Evolutionary conservation across 2,888 invertebrate genomes (phyloP).

Genomic region (Drosophila paranaensis): DNA sequence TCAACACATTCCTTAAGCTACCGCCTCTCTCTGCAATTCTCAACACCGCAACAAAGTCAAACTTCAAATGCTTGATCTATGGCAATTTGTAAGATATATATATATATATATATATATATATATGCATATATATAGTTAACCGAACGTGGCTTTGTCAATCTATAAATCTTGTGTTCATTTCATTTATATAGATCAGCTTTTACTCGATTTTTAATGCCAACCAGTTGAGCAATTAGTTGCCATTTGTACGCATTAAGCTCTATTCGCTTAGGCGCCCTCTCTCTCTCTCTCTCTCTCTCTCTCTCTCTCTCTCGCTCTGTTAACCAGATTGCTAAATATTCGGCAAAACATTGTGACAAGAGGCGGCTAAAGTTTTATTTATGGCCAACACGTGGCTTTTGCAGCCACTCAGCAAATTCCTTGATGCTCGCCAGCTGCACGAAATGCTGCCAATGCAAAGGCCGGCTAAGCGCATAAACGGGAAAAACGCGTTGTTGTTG

Average conservation of each 20-base stretch:
- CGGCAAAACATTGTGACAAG: slow-evolving; percentile 44
- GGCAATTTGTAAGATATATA: not conserved
- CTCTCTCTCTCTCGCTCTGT: not conserved
- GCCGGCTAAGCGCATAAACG: slow-evolving; percentile 23
- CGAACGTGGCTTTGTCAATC: not conserved
- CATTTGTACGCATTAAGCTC: slow-evolving; percentile 7
- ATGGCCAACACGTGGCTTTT: slow-evolving; percentile 59
- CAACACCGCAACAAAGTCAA: not conserved
- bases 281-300: not conserved
- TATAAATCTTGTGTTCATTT: not conserved
- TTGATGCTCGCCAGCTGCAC: slow-evolving; percentile 45
- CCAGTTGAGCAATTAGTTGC: slow-evolving; percentile 5
- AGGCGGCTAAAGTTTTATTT: slow-evolving; percentile 55
- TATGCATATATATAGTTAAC: not conserved
- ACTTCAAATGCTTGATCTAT: not conserved
- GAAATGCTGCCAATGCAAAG: slow-evolving; percentile 23
- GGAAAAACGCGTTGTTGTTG: slow-evolving; percentile 28
- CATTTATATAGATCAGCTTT: slow-evolving; percentile 1
- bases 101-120: not conserved
- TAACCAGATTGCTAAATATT: slow-evolving; percentile 38
- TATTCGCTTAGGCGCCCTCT: slow-evolving; percentile 18
- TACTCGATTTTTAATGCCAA: not conserved
- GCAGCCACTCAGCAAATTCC: slow-evolving; percentile 45
- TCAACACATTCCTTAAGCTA: not conserved
- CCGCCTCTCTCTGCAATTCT: not conserved